Conservation (phyloP, 2,888 invertebrate genomes). For the Melieria picta region DNA sequence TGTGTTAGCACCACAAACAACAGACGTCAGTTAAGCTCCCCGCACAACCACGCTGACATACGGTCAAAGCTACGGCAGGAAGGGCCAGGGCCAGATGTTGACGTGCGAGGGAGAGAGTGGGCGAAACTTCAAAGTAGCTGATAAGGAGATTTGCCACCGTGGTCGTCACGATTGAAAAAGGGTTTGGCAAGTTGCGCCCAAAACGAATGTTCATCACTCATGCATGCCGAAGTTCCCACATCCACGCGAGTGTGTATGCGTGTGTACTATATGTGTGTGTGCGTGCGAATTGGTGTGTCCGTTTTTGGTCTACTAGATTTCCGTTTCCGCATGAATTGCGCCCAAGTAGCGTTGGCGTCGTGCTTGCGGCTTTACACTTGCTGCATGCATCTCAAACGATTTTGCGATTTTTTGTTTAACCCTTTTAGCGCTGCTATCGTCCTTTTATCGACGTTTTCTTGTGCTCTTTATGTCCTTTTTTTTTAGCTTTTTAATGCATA, state of each 20-base stretch:
- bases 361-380: conserved; percentile 34
- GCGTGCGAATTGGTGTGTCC: neutral
- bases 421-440: neutral
- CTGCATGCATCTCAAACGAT: conserved; percentile 32
- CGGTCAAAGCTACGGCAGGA: neutral
- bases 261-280: neutral
- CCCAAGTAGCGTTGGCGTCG: neutral
- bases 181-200: neutral
- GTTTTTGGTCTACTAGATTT: conserved; percentile 14
- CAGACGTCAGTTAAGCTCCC: conserved; percentile 2
- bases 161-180: conserved; percentile 5
- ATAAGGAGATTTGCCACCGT: conserved; percentile 41
- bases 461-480: neutral
- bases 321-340: conserved; percentile 16
- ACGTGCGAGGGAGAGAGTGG: conserved; percentile 10
- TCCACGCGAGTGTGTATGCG: neutral
- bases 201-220: neutral
- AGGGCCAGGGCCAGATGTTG: too few relatives aligned
- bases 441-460: neutral
- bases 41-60: neutral
- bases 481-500: neutral
- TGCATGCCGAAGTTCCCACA: neutral
- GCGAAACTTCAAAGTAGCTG: conserved; percentile 39
- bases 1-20: conserved; percentile 45
- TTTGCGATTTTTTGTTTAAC: conserved; percentile 1